Evolutionary conservation across 2,888 invertebrate genomes (phyloP).

Genomic region (Cephus runcator): DNA sequence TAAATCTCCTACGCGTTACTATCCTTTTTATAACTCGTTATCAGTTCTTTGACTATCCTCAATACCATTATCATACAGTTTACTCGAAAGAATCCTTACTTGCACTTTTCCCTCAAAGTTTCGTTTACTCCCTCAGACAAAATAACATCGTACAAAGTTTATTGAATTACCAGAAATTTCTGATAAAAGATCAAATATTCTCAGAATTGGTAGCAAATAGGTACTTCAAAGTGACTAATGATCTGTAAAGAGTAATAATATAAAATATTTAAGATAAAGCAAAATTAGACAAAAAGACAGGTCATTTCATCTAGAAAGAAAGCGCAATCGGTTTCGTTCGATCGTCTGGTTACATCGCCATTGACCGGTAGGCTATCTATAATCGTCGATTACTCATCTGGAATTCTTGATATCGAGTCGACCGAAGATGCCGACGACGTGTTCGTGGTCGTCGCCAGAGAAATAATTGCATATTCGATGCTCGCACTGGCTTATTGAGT

Average conservation of each 20-base stretch:
- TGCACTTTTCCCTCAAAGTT: background rate
- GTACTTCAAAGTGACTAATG: no score
- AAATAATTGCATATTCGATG: slow-evolving; percentile 16
- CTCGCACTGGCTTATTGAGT: slow-evolving; percentile 20
- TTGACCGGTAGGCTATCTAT: no score
- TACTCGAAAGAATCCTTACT: background rate
- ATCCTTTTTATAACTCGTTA: background rate
- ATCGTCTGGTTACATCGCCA: background rate
- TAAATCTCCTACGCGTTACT: background rate
- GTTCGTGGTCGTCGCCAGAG: background rate
- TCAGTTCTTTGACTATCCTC: background rate
- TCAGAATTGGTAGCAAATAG: no score
- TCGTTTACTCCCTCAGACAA: background rate
- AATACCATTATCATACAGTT: background rate
- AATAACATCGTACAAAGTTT: background rate
- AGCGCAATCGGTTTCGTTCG: background rate
- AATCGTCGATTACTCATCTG: no score
- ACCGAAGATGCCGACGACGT: no score
- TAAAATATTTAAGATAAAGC: no score
- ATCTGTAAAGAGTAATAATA: no score
- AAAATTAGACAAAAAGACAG: no score
- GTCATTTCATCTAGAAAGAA: background rate
- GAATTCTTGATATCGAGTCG: no score
- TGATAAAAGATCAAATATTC: no score
- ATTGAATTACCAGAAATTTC: no score